Evolutionary conservation across 1,140 invertebrate species (phyloP).

Genomic region (Macrotrachela quadricornifera): DNA sequence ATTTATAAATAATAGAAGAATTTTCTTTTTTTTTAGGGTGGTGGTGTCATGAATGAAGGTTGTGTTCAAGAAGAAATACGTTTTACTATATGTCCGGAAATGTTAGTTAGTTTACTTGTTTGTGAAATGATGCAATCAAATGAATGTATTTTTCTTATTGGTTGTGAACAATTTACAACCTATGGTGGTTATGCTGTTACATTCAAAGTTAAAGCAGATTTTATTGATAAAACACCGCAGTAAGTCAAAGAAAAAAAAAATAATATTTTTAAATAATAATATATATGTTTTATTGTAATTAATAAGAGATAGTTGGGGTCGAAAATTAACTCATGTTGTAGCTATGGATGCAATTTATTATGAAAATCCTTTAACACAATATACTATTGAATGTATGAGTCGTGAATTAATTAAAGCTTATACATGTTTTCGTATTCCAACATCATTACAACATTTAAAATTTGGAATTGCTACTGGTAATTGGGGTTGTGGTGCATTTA

Average conservation of each 20-base stretch:
- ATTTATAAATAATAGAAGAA: no score
- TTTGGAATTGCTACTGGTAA: conserved; percentile 62
- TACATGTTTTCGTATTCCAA: no score
- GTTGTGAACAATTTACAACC: conserved; percentile 57
- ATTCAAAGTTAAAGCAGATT: conserved; percentile 55
- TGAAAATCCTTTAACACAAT: no score
- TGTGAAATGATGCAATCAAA: conserved; percentile 54
- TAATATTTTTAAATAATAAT: no score
- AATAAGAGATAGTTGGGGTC: no score
- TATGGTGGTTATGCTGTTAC: conserved; percentile 61
- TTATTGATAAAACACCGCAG: conserved; percentile 45
- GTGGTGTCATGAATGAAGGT: conserved; percentile 65
- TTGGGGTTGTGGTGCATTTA: conserved; percentile 86
- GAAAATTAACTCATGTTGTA: no score
- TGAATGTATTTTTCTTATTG: conserved; percentile 59
- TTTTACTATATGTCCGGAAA: conserved; percentile 82
- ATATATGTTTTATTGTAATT: no score
- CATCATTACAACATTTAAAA: no score
- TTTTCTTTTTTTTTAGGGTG: conserved; percentile 36
- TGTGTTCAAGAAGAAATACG: conserved; percentile 94
- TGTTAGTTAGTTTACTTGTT: conserved; percentile 64
- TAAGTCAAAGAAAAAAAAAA: conserved; percentile 12
- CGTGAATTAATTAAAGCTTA: no score
- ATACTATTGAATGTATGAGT: no score
- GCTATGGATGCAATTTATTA: no score